These are phyloP conservation scores for Aspiorhynchus laticeps DNA, from an alignment of 2,113 vertebrate species.

Conservation along the genomic window DNA sequence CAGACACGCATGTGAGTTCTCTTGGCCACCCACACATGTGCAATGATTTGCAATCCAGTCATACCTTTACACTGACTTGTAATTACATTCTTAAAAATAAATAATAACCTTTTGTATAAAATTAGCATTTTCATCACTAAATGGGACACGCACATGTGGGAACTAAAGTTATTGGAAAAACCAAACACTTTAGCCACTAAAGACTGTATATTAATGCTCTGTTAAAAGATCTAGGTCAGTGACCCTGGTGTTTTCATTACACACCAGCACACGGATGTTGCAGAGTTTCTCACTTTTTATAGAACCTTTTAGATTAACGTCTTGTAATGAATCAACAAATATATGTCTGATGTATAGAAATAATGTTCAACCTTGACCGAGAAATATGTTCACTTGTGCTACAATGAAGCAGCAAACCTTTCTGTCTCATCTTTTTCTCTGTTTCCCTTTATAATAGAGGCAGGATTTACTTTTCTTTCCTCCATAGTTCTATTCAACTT, in stretches of 20 bases:
- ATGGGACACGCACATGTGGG: neutral
- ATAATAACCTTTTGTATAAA: no score
- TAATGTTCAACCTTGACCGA: neutral
- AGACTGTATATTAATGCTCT: neutral
- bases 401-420: neutral
- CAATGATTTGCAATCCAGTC: neutral
- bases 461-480: no score
- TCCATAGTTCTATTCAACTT: no score
- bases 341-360: neutral
- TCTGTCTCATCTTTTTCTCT: no score
- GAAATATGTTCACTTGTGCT: neutral
- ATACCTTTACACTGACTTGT: neutral
- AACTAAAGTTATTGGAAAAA: neutral
- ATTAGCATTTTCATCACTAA: neutral
- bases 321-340: neutral
- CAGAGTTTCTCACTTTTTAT: neutral
- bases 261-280: neutral
- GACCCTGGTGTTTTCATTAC: constrained; percentile 24
- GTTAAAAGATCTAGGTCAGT: constrained; percentile 9
- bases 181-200: neutral
- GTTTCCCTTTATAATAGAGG: no score
- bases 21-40: constrained; percentile 25
- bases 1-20: neutral
- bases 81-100: neutral
- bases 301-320: neutral